phyloP scores from a whole-genome alignment of 2,797 vertebrate species.

The Hemibagrus guttatus region DNA sequence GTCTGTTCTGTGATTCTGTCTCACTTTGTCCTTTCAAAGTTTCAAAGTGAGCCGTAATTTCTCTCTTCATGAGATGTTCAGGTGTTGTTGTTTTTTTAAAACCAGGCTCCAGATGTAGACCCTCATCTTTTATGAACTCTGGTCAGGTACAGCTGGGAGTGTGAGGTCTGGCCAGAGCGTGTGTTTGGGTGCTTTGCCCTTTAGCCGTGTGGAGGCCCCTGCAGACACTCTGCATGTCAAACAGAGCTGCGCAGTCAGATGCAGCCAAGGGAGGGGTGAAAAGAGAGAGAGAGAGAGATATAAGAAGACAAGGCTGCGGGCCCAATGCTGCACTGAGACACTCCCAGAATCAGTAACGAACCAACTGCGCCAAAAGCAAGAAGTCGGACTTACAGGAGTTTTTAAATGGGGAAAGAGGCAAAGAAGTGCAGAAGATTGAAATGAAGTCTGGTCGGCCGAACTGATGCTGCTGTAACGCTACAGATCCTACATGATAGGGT shows the following conservation, averaged over 20 bases:
- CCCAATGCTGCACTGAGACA: constrained; percentile 74
- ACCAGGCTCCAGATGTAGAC: neutral
- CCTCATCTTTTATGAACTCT: constrained; percentile 51
- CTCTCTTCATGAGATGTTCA: neutral
- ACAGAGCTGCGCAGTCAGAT: constrained; percentile 77
- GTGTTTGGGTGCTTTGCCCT: constrained; percentile 77
- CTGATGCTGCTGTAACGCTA: neutral
- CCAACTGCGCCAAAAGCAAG: constrained; percentile 64
- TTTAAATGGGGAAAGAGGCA: constrained; percentile 21
- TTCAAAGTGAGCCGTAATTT: neutral
- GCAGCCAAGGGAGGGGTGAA: constrained; percentile 61
- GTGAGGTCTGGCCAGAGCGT: constrained; percentile 58
- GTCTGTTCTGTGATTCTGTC: neutral
- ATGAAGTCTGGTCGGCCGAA: neutral
- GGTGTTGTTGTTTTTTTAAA: neutral
- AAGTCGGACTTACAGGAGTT: constrained; percentile 33
- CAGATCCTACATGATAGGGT: neutral
- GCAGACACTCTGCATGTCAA: constrained; percentile 81
- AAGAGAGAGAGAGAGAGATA: constrained; percentile 39
- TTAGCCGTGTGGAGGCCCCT: constrained; percentile 78
- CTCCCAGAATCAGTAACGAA: constrained; percentile 75
- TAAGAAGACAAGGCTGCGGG: constrained; percentile 59
- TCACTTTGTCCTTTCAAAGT: constrained; percentile 21
- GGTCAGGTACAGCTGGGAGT: constrained; percentile 48
- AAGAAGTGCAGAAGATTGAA: constrained; percentile 13